Percentiles rank a stretch among this genome's conserved stretches.
Conservation (phyloP, 2,888 invertebrate species). For the Oscheius sp. region DNA sequence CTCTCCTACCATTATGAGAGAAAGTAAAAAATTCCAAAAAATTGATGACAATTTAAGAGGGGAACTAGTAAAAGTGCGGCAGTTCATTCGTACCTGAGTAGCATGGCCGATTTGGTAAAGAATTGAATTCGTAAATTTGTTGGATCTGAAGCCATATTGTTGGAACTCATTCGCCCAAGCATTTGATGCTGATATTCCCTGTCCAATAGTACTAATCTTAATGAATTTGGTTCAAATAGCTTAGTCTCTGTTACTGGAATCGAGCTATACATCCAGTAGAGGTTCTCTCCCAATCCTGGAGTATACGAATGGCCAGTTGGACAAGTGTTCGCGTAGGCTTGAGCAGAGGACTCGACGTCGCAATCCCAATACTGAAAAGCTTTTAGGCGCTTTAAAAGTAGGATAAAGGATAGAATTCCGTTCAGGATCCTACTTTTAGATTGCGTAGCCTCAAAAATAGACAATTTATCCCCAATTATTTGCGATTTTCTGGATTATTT, state of each 20-base stretch:
- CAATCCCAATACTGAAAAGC: constrained; percentile 10
- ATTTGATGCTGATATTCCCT: constrained; percentile 11
- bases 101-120: constrained; percentile 34
- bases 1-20: no score
- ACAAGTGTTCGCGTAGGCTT: constrained; percentile 9
- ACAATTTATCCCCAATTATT: no score
- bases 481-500: no score
- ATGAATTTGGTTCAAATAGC: background rate
- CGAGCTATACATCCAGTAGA: no score
- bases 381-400: no score
- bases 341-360: constrained; percentile 6
- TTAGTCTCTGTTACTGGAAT: no score
- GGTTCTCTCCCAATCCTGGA: constrained; percentile 26
- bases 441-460: no score
- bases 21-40: no score
- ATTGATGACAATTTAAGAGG: no score
- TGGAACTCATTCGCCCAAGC: constrained; percentile 30
- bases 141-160: constrained; percentile 23
- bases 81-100: constrained; percentile 33
- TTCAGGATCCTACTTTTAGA: no score
- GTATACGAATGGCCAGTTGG: constrained; percentile 21
- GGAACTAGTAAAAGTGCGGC: no score
- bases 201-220: background rate
- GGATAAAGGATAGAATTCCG: no score
- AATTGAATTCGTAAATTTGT: constrained; percentile 16